phyloP scores from a whole-genome alignment of 1,140 invertebrate genomes.

The Pteromalus puparum region DNA sequence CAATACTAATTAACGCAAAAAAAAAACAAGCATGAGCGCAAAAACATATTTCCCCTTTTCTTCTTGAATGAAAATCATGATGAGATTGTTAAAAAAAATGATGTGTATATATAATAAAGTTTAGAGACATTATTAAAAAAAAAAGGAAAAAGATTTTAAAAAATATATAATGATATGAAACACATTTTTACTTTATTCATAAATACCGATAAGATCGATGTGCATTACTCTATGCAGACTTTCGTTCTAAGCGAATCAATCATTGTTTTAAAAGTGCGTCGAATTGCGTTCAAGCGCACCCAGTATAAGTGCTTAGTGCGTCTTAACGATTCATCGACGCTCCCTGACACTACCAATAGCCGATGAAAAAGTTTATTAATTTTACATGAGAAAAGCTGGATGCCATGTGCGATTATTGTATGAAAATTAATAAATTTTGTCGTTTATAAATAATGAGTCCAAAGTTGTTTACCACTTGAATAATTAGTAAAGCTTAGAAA shows the following conservation, averaged over 20 bases:
- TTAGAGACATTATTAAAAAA: constrained; percentile 39
- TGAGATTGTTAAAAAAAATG: constrained; percentile 38
- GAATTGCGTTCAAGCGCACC: background rate
- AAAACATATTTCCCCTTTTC: constrained; percentile 33
- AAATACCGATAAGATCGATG: background rate
- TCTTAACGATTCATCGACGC: background rate
- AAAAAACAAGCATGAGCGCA: background rate
- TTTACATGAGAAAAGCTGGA: constrained; percentile 42
- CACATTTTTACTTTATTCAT: constrained; percentile 31
- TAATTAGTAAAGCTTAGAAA: background rate
- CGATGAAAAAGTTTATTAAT: constrained; percentile 41
- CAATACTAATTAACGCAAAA: background rate
- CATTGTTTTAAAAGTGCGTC: constrained; percentile 25
- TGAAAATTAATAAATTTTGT: constrained; percentile 46
- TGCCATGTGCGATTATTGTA: constrained; percentile 41
- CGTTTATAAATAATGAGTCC: constrained; percentile 37
- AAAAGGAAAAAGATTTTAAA: background rate
- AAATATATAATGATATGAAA: constrained; percentile 1
- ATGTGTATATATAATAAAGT: constrained; percentile 47
- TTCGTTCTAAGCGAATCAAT: constrained; percentile 24
- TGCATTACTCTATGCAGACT: background rate
- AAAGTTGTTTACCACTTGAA: background rate
- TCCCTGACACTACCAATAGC: background rate
- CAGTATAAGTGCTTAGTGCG: background rate
- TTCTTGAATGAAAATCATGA: constrained; percentile 13